A percentile compares a stretch with the other conserved stretches of the same genome.
phyloP scores from a whole-genome alignment of 2,113 vertebrate species.

The Sebastes schlegelii region DNA sequence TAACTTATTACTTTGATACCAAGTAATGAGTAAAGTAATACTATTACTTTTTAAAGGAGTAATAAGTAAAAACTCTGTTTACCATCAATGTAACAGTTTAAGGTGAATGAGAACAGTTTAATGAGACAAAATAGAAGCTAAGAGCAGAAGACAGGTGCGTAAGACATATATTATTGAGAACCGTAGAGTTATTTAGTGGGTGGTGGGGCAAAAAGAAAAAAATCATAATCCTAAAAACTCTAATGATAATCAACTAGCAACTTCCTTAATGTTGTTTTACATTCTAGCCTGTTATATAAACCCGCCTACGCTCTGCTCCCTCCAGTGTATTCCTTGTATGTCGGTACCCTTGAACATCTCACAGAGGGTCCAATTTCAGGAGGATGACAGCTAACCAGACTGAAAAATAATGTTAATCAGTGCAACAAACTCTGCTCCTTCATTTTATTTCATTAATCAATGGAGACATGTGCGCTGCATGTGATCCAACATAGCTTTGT shows the following conservation, averaged over 20 bases:
- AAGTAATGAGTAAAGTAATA: too few species aligned
- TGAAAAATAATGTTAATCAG: background rate
- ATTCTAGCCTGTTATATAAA: background rate
- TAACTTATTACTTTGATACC: too few species aligned
- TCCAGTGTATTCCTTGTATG: background rate
- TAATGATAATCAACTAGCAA: background rate
- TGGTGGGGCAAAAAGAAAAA: background rate
- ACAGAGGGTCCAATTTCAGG: background rate
- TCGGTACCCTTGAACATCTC: background rate
- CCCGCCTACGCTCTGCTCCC: background rate
- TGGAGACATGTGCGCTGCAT: background rate
- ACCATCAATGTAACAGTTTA: background rate
- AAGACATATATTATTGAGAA: background rate
- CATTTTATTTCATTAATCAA: background rate
- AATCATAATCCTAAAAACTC: background rate
- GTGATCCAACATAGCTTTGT: background rate
- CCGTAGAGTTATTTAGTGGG: background rate
- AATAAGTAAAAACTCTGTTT: background rate
- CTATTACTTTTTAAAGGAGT: too few species aligned
- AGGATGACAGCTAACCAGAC: background rate
- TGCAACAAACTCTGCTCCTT: background rate
- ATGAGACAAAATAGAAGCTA: background rate
- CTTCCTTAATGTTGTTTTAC: background rate
- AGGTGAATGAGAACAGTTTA: background rate
- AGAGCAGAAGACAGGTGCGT: background rate